These are phyloP conservation scores for Gorsachius magnificus DNA, from an alignment of 2,797 vertebrate genomes.

Conservation along the genomic window DNA sequence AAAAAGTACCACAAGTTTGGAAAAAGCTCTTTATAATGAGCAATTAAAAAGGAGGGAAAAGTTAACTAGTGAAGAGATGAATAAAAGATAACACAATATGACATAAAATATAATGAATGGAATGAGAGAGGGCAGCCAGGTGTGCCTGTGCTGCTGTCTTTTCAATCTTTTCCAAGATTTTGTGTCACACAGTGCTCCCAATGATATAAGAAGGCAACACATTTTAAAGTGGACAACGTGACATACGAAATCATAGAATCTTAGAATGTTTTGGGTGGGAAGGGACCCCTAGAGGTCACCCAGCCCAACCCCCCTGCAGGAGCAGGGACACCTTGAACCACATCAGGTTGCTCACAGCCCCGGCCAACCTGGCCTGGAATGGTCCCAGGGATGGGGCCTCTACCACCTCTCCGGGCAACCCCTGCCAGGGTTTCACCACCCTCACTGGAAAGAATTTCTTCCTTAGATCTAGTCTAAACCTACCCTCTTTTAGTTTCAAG, in stretches of 20 bases:
- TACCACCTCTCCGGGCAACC: no score
- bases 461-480: no score
- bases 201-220: background rate
- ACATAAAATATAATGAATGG: background rate
- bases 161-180: background rate
- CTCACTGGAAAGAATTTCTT: no score
- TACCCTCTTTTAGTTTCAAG: no score
- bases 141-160: background rate
- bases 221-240: background rate
- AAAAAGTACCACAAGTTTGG: background rate
- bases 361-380: no score
- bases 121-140: background rate
- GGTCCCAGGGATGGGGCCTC: no score
- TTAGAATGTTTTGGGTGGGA: no score
- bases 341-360: no score
- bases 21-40: background rate
- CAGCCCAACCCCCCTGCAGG: no score
- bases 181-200: background rate
- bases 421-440: no score
- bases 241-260: background rate
- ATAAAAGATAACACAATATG: background rate
- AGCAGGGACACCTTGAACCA: no score
- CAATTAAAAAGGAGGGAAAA: constrained; percentile 9
- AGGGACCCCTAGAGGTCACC: no score
- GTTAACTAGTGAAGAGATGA: background rate